Percentiles rank a stretch among this genome's conserved stretches.
phyloP scores from a whole-genome alignment of 2,888 invertebrate genomes.

The Caenorhabditis imperialis region DNA sequence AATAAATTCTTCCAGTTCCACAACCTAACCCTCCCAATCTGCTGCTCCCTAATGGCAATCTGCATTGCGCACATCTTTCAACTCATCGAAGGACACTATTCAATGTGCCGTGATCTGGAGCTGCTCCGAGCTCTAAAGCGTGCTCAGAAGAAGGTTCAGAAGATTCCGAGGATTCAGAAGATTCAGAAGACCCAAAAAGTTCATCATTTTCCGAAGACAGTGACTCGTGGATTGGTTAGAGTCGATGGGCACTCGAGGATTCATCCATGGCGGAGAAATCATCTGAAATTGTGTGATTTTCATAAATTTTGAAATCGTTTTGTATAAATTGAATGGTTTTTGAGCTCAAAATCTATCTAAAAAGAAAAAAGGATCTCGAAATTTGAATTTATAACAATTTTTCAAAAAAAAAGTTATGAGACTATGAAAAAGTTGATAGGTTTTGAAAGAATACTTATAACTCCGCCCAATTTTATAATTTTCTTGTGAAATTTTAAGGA shows the following conservation, averaged over 20 bases:
- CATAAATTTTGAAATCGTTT: no score
- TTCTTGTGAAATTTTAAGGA: no score
- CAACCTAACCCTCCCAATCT: neutral
- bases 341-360: no score
- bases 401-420: no score
- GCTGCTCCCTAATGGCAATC: neutral
- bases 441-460: no score
- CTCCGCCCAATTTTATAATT: no score
- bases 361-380: no score
- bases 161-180: no score
- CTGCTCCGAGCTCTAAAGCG: neutral
- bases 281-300: no score
- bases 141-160: neutral
- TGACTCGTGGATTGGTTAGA: neutral
- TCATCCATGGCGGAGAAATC: neutral
- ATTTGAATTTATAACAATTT: no score
- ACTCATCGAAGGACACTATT: constrained; percentile 3
- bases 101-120: neutral
- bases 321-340: no score
- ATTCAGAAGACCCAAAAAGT: neutral
- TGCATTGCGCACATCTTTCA: neutral
- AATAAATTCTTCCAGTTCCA: constrained; percentile 2
- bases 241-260: neutral
- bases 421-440: no score
- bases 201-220: constrained; percentile 7